Base-by-base conservation (phyloP, 2,888 invertebrate genomes). In the Thumatha senex region DNA sequence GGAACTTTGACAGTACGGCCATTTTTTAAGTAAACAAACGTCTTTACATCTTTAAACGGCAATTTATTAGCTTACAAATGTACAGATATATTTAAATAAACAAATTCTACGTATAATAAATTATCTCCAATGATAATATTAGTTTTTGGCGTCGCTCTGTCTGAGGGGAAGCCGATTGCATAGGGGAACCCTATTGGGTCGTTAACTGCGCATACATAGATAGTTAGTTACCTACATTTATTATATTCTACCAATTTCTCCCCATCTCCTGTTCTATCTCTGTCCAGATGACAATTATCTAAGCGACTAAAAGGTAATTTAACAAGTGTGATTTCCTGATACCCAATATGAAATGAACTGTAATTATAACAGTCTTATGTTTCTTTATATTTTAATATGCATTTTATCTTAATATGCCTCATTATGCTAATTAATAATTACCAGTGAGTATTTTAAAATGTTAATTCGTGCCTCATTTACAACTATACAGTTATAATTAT, bases 241-340 rank as follows among this genome's bases (percentile, higher is more conserved):
- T 88, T 89, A 84, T 88, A 85, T 88, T 89, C 84, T 82, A 80
- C 82, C 89, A 86, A 86, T 89, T 89, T 89, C 88, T 86, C 86
- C 87, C 88, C 89, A 84, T 88, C 82, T 79, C 72, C 73, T 77
- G 78, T 77, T 83, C 86, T 84, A 86, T 82, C 70, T 72, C 71
- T 7, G 31, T 31, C 60, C 60, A 74, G 81, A 78, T 80, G 88
- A 87, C 86, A 84, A 77, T 75, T 71, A 78, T 79, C 80, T 74
- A 70, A 73, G 70, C 60, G 65, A 71, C 72, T 72, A 76, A 67
- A 72, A 66, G 59, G 64, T 61, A 58, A 67, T 66, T 59, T 48
- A 61, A 63, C 58, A 51, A 51, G 55, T 41, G 40, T 42, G 18
- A 24, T 24, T 24, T 24, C 5, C n/a, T 4, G 18, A 24, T 24